A percentile compares a stretch with the other conserved stretches of the same genome.
Evolutionary conservation across 2,113 vertebrate species (phyloP).

Genomic region (Zapus hudsonius): DNA sequence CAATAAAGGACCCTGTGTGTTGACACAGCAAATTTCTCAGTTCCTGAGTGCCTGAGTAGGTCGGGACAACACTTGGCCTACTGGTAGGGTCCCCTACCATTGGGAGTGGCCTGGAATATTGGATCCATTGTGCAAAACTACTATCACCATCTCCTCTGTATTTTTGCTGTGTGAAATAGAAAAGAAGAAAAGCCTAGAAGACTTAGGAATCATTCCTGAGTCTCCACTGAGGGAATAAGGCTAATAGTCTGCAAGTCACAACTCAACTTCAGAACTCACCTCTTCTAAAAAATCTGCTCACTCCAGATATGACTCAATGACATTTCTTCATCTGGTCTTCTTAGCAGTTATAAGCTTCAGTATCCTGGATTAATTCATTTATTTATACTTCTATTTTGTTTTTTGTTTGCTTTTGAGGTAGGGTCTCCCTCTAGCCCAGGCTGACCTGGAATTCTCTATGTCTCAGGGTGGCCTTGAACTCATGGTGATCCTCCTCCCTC

Average conservation of each 20-base stretch:
- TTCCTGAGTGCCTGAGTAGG: neutral
- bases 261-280: neutral
- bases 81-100: neutral
- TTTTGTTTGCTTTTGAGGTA: no score
- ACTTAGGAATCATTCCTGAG: neutral
- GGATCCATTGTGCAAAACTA: neutral
- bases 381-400: conserved; percentile 37
- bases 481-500: no score
- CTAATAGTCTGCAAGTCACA: neutral
- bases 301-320: neutral
- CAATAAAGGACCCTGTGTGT: neutral
- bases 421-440: no score
- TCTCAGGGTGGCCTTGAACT: no score
- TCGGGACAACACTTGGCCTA: no score
- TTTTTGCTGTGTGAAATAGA: no score
- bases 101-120: neutral
- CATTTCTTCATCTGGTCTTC: neutral
- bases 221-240: neutral
- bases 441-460: no score
- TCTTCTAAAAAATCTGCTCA: neutral
- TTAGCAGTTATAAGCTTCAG: neutral
- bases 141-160: neutral
- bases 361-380: conserved; percentile 45
- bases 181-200: neutral
- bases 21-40: neutral